These are phyloP conservation scores for Orientallactaga bullata DNA, from an alignment of 2,113 vertebrate genomes.

Conservation along the genomic window DNA sequence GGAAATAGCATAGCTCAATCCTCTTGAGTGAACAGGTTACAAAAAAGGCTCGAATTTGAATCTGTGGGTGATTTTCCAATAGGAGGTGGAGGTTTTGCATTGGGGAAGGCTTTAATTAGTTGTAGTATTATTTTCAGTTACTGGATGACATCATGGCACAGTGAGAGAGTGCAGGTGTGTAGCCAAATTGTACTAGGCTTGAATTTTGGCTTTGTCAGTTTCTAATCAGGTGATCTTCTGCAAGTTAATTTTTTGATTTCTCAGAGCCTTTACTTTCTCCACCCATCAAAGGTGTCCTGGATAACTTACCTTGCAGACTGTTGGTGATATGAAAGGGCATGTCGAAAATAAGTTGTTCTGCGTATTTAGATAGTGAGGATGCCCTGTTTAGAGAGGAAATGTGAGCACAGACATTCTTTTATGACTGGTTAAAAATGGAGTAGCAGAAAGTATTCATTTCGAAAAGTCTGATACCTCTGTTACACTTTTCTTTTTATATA, in stretches of 20 bases:
- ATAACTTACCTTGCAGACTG: not conserved
- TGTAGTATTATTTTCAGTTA: not conserved
- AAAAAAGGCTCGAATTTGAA: not conserved
- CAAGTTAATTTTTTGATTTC: not conserved
- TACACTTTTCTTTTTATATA: not conserved
- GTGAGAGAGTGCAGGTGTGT: not conserved
- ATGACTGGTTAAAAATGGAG: not conserved
- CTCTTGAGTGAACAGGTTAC: not conserved
- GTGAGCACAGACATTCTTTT: not conserved
- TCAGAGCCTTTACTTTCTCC: not conserved
- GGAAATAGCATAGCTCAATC: not conserved
- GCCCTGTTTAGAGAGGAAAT: not conserved
- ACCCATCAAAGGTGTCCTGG: not conserved
- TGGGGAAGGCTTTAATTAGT: not conserved
- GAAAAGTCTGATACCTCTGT: not conserved
- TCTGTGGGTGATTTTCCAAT: slow-evolving; percentile 13
- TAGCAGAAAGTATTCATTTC: not conserved
- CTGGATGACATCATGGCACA: not conserved
- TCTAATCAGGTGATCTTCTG: not conserved
- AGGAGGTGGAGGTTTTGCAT: not conserved
- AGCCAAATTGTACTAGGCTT: not conserved
- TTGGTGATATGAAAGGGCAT: not conserved
- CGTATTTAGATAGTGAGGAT: not conserved
- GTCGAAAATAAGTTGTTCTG: not conserved
- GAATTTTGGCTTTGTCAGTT: not conserved